A percentile compares a stretch with the other conserved stretches of the same genome.
Conservation (phyloP, 2,888 invertebrate genomes). For the Euplagia quadripunctaria region DNA sequence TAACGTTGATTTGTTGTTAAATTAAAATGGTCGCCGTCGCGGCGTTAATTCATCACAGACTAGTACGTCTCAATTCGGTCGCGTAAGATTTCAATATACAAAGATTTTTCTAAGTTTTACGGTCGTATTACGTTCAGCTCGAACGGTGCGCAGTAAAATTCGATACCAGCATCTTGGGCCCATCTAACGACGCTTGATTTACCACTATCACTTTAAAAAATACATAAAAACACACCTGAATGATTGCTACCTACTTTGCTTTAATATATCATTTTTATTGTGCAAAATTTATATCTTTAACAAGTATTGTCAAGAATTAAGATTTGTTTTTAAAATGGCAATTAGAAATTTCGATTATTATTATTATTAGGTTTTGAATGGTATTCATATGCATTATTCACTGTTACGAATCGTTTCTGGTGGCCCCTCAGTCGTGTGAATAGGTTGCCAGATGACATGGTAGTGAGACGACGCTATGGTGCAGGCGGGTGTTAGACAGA, state of each 20-base stretch:
- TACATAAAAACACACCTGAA: constrained; percentile 79
- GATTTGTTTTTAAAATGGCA: constrained; percentile 43
- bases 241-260: constrained; percentile 69
- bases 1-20: constrained; percentile 68
- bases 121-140: constrained; percentile 74
- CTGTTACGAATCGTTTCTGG: constrained; percentile 84
- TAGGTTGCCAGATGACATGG: constrained; percentile 80
- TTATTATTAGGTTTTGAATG: constrained; percentile 74
- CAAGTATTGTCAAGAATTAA: constrained; percentile 45
- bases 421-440: constrained; percentile 76
- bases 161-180: constrained; percentile 75
- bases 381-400: constrained; percentile 81
- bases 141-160: constrained; percentile 78
- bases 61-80: constrained; percentile 64
- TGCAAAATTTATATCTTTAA: constrained; percentile 64
- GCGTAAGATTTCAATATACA: constrained; percentile 68
- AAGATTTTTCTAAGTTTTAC: constrained; percentile 84
- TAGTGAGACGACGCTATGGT: constrained; percentile 57
- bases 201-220: constrained; percentile 81
- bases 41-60: constrained; percentile 37
- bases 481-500: constrained; percentile 59
- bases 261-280: constrained; percentile 69
- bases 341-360: constrained; percentile 68
- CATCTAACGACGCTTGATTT: constrained; percentile 82
- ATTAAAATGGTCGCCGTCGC: constrained; percentile 59